These are phyloP conservation scores for Catamblyrhynchus diadema DNA, from an alignment of 2,797 vertebrate genomes.

Conservation along the genomic window DNA sequence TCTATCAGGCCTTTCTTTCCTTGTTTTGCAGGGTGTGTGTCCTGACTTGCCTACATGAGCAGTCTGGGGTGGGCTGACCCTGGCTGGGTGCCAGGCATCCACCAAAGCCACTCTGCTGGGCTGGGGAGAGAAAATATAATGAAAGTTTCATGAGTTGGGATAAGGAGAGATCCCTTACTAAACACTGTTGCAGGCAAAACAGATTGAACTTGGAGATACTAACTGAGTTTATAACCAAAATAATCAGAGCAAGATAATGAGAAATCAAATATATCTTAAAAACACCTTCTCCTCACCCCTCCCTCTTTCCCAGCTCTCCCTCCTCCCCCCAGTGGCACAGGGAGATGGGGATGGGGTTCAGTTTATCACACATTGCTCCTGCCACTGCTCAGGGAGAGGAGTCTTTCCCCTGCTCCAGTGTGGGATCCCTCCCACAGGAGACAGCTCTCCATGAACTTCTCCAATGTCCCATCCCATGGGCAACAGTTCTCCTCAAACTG, in stretches of 20 bases:
- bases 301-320: neutral
- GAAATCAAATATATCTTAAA: neutral
- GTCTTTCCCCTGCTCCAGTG: neutral
- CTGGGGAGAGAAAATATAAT: neutral
- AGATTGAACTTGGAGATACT: neutral
- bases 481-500: fast-evolving
- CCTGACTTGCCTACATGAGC: neutral
- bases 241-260: neutral
- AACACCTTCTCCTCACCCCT: fast-evolving
- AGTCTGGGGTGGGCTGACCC: neutral
- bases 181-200: fast-evolving
- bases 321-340: neutral
- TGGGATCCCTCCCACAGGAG: neutral
- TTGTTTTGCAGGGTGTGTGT: neutral
- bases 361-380: fast-evolving
- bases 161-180: neutral
- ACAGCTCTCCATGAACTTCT: neutral
- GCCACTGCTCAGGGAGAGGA: neutral
- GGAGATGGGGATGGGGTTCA: neutral
- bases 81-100: neutral
- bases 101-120: neutral
- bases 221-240: neutral
- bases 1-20: neutral
- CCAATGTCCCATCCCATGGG: fast-evolving
- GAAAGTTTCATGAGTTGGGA: neutral